Percentiles rank a stretch among this genome's conserved stretches.
phyloP scores from a whole-genome alignment of 2,888 invertebrate genomes.

The Danaus chrysippus region DNA sequence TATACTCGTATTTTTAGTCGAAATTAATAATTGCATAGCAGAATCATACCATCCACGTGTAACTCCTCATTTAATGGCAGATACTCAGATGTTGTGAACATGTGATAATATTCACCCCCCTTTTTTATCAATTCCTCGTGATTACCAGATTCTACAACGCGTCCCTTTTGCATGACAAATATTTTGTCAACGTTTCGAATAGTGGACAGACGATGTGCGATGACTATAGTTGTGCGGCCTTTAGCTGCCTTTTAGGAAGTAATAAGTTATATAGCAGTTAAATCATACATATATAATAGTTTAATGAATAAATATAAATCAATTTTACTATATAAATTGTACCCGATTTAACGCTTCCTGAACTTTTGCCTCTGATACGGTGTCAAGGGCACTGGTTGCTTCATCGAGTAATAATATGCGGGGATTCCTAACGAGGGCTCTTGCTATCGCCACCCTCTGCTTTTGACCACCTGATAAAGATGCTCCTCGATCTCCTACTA shows the following conservation, averaged over 20 bases:
- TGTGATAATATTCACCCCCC: slow-evolving; percentile 79
- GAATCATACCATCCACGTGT: neutral
- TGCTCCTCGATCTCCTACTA: slow-evolving; percentile 91
- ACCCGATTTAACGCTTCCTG: slow-evolving; percentile 88
- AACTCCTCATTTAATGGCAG: neutral
- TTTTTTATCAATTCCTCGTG: slow-evolving; percentile 81
- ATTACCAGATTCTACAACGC: slow-evolving; percentile 82
- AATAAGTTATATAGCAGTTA: neutral
- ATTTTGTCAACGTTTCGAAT: slow-evolving; percentile 80
- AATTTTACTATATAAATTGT: neutral
- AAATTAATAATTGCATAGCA: too few relatives aligned
- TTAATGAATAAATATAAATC: neutral
- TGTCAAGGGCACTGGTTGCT: slow-evolving; percentile 94
- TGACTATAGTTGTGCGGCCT: slow-evolving; percentile 87
- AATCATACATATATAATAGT: neutral
- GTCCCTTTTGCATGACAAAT: slow-evolving; percentile 77
- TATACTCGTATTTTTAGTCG: too few relatives aligned
- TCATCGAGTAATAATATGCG: slow-evolving; percentile 89
- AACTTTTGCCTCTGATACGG: slow-evolving; percentile 90
- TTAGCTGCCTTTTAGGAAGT: slow-evolving; percentile 74
- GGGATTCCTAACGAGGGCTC: slow-evolving; percentile 90
- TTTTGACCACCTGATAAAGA: slow-evolving; percentile 93
- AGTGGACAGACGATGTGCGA: slow-evolving; percentile 88
- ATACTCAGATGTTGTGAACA: slow-evolving; percentile 55
- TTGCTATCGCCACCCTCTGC: slow-evolving; percentile 92